Percentiles rank a stretch among this genome's conserved stretches.
These are phyloP conservation scores for Semotilus atromaculatus DNA, from an alignment of 2,797 vertebrate species.

Conservation along the genomic window DNA sequence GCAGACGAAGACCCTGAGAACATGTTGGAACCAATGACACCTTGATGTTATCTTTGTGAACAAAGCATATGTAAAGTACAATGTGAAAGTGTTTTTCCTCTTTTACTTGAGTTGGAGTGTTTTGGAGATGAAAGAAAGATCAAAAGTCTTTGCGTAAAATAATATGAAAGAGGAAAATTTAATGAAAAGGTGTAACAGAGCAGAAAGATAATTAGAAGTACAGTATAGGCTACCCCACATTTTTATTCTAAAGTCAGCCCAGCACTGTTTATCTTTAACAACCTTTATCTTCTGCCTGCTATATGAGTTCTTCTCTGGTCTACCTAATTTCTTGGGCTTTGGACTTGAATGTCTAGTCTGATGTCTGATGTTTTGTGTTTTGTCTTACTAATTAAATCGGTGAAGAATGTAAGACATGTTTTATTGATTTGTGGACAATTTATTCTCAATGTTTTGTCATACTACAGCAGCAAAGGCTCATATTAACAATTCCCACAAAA, in stretches of 20 bases:
- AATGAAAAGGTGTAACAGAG: neutral
- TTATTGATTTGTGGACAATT: neutral
- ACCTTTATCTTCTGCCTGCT: conserved; percentile 4
- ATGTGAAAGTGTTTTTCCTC: neutral
- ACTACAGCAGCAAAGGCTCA: neutral
- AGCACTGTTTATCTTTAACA: no score
- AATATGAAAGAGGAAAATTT: neutral
- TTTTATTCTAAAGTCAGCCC: neutral
- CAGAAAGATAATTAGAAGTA: neutral
- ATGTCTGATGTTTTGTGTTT: neutral
- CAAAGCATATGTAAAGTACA: no score
- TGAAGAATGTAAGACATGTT: neutral
- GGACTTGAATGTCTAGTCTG: conserved; percentile 6
- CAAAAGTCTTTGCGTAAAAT: neutral
- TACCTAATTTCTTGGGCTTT: conserved; percentile 9
- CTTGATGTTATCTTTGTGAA: neutral
- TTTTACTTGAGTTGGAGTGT: conserved; percentile 10
- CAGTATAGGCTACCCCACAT: neutral
- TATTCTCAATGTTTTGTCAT: neutral
- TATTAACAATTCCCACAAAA: neutral
- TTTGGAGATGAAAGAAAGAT: neutral
- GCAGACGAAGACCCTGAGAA: neutral
- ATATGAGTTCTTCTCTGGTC: neutral
- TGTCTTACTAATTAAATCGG: neutral
- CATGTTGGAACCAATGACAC: neutral